phyloP scores from a whole-genome alignment of 2,797 vertebrate genomes.

The Anas georgica region DNA sequence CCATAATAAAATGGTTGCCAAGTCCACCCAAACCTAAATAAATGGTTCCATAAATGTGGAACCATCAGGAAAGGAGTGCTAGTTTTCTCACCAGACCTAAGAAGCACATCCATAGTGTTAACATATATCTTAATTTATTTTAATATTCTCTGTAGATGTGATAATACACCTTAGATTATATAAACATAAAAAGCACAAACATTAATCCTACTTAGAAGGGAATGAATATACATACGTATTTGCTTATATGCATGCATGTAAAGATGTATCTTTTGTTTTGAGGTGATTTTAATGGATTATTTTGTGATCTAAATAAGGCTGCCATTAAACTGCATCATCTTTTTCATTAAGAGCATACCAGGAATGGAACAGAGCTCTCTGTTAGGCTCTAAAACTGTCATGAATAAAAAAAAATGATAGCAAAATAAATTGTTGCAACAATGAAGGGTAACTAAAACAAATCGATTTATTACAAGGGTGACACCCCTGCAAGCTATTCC shows the following conservation, averaged over 20 bases:
- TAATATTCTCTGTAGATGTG: not conserved
- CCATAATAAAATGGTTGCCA: not conserved
- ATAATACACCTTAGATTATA: not conserved
- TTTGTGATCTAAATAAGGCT: not conserved
- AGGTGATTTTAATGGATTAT: not conserved
- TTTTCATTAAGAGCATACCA: not conserved
- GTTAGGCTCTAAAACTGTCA: not conserved
- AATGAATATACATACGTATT: not conserved
- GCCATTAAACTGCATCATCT: not conserved
- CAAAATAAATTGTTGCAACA: not conserved
- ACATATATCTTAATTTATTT: not conserved
- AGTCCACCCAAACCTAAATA: not conserved
- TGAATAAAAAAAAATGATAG: not conserved
- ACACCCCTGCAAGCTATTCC: not conserved
- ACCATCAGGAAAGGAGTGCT: not conserved
- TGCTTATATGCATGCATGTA: not conserved
- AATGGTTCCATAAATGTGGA: not conserved
- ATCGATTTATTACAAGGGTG: not conserved
- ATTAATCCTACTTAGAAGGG: not conserved
- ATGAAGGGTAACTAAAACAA: not conserved
- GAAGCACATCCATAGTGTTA: not conserved
- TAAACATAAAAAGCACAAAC: not conserved
- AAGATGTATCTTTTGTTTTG: not conserved
- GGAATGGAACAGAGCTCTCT: not conserved
- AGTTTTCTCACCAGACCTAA: not conserved